Base-by-base conservation (phyloP, 2,797 vertebrate species). In the Hippocampus kuda region DNA sequence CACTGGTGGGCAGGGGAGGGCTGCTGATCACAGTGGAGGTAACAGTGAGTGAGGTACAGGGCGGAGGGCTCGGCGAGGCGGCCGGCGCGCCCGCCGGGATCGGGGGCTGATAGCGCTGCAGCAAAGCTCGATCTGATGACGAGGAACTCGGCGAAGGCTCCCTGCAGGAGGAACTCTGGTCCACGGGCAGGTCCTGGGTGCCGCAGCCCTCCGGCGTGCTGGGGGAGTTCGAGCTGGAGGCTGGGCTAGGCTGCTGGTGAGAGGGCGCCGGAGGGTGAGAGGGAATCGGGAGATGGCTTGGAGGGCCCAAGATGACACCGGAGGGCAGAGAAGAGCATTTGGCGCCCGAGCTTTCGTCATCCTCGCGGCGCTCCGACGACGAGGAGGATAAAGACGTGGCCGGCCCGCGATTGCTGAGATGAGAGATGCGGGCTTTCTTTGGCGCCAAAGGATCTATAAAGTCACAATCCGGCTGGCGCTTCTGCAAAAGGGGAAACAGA, bases 391-490 rank as follows among this genome's bases (percentile, higher is more conserved):
- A 84, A 51, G 86, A 72, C 2, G 84, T 87, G 0, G 86, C 81
- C 56, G 89, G 88, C 65, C 90, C 89, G 78, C 92, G 89, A 49
- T 81, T 93, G 77, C 75, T 91, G 76, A 94, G 88, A 82, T 91
- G 93, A 80, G 94, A 94, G 84, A 95, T 94, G 72, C 93, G 92
- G 71, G 91, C 86, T 88, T 94, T 96, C 83, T 95, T 96, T 73
- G 84, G 91, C 69, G 92, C 90, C 86, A 94, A 79, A 41, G 93
- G 94, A 81, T 92, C 88, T 1, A 91, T 93, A 81, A 93, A 94
- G 73, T 93, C 88, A 3, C 85, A 87, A 76, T 91, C 91, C 64
- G 84, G 78, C 79, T 74, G 85, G 20, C 86, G 89, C 82, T 95
- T 98, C 95, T 98, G 82, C 9, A 76, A 72, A 38, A 69, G 30